These are phyloP conservation scores for Sarcoramphus papa DNA, from an alignment of 2,797 vertebrate genomes.

Conservation along the genomic window DNA sequence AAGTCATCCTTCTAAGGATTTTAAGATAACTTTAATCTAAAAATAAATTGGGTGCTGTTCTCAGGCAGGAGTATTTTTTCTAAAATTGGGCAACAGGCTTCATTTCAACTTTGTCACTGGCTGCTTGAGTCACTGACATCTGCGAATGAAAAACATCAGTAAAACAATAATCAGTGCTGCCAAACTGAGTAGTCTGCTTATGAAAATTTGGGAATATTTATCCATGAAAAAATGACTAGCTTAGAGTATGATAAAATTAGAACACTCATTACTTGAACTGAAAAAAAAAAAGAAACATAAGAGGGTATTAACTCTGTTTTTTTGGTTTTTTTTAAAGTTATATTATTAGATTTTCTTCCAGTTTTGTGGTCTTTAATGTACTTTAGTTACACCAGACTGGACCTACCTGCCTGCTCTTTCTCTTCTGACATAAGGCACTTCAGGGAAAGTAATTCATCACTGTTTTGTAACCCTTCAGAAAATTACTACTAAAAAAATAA, in stretches of 20 bases:
- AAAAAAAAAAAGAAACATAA: neutral
- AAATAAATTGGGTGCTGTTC: neutral
- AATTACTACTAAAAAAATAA: neutral
- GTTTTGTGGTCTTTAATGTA: neutral
- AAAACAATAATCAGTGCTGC: neutral
- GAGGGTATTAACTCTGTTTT: neutral
- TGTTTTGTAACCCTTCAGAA: neutral
- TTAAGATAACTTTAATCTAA: neutral
- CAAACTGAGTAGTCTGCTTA: neutral
- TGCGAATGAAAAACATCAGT: neutral
- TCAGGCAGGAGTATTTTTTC: neutral
- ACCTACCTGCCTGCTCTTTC: neutral
- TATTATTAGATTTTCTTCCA: neutral
- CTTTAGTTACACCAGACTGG: neutral
- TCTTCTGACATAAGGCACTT: neutral
- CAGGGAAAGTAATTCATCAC: neutral
- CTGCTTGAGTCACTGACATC: neutral
- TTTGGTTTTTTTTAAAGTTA: neutral
- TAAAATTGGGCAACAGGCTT: neutral
- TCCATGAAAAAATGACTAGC: neutral
- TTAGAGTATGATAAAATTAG: neutral
- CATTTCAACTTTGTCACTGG: neutral
- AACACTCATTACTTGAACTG: neutral
- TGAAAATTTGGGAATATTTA: neutral
- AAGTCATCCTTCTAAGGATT: neutral